Conservation (phyloP, 2,113 vertebrate species). For the Murina feae region DNA sequence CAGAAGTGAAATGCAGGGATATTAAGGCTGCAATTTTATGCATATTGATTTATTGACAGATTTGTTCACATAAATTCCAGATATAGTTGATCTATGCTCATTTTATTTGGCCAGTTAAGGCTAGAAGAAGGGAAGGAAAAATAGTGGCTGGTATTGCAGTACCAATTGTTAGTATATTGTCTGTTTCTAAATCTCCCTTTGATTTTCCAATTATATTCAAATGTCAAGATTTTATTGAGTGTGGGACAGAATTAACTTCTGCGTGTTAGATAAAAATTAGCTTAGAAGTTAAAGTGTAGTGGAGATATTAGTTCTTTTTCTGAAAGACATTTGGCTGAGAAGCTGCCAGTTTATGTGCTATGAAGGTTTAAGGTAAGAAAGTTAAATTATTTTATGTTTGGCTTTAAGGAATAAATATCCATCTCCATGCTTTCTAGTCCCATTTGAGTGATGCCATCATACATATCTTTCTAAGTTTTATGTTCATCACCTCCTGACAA, state of each 20-base stretch:
- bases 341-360: slow-evolving; percentile 12
- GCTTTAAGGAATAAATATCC: neutral
- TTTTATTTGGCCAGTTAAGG: neutral
- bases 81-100: neutral
- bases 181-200: neutral
- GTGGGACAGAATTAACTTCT: neutral
- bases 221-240: slow-evolving; percentile 33
- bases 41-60: neutral
- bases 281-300: neutral
- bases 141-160: neutral
- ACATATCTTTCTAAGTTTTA: neutral
- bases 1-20: neutral
- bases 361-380: slow-evolving; percentile 39
- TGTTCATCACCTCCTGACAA: neutral
- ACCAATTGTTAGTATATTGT: neutral
- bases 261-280: neutral
- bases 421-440: slow-evolving; percentile 5
- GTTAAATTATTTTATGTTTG: slow-evolving; percentile 50
- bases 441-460: neutral
- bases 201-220: neutral
- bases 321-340: slow-evolving; percentile 33
- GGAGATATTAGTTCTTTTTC: slow-evolving; percentile 45
- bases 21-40: neutral
- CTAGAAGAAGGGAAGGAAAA: neutral
- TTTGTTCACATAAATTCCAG: neutral